Conservation (phyloP, 2,888 invertebrate species). For the Parnassius glacialis region DNA sequence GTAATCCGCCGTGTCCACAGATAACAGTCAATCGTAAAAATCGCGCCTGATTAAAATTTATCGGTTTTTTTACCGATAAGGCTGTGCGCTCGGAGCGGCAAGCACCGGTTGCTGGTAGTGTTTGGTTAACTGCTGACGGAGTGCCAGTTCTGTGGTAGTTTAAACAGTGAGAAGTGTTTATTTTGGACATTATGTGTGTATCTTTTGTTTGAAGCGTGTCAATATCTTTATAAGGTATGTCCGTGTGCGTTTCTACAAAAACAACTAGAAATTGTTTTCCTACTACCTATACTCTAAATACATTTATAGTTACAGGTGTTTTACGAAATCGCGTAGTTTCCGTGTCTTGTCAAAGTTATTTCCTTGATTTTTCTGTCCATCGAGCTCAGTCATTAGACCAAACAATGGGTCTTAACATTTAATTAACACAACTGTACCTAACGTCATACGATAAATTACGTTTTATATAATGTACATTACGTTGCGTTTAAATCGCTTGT, state of each 20-base stretch:
- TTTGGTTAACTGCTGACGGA: neutral
- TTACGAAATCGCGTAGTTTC: no score
- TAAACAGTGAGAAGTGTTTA: neutral
- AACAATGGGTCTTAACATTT: no score
- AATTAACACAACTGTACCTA: no score
- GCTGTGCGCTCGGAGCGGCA: neutral
- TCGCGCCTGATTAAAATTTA: constrained; percentile 70
- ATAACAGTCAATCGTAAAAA: constrained; percentile 74
- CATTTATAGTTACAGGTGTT: no score
- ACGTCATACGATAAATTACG: no score
- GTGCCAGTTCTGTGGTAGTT: neutral
- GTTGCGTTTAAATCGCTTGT: no score
- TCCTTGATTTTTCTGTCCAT: neutral
- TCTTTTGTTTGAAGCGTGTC: neutral
- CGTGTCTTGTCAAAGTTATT: neutral
- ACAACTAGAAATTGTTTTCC: no score
- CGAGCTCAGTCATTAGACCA: neutral
- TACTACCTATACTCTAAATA: no score
- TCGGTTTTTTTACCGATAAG: constrained; percentile 43
- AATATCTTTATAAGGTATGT: constrained; percentile 12
- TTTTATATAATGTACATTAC: no score
- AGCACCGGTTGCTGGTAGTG: constrained; percentile 13
- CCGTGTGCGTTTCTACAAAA: no score
- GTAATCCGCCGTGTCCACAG: constrained; percentile 76
- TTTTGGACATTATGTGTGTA: neutral